Evolutionary conservation across 2,888 invertebrate genomes (phyloP), one percentile per base, ranked within the genome.

Genomic region (Aspidiotus rigidus): DNA sequence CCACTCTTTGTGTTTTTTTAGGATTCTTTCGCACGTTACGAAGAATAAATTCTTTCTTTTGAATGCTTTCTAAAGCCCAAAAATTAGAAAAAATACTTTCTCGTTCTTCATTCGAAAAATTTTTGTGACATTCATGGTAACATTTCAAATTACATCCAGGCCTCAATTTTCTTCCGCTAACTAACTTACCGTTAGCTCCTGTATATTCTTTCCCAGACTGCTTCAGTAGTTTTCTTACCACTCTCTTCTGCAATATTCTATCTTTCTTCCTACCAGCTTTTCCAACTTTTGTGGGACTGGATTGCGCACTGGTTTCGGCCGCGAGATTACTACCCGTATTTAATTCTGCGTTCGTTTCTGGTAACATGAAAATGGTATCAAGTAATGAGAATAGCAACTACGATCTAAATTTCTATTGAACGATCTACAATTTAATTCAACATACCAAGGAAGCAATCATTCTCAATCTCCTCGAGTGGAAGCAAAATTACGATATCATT

Each of bases 111-210:
- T 53, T 39, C 13, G 49, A 17, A 64, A 64, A 64, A 54, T 64
- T 49, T 39, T 49, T 53, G 28, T 53, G 28, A 53, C 64, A 64
- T 41, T 64, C 55, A 28, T 28, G 28, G 17, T 53, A 55, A 16
- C 64, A 64, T 64, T 53, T 64, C 39, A 55, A 39, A 49, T 49
- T 64, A 39, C 40, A 64, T 54, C 53, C 53, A 54, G 42, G 44
- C 39, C 49, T 63, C n/a, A 49, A 49, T 28, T 62, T 49, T 49
- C 49, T 49, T n/a, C 15, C 55, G n/a, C 16, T 16, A 55, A 55
- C 49, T 10, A 16, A 7, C 16, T 55, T 55, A 8, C 63, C 63
- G n/a, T 63, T 44, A 15, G 16, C 17, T 28, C 15, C 28, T 40
- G n/a, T 53, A 39, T 64, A 54, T 64, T 55, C 54, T 53, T 64